These are phyloP conservation scores for Erebia palarica DNA, from an alignment of 2,888 invertebrate species.

Conservation along the genomic window DNA sequence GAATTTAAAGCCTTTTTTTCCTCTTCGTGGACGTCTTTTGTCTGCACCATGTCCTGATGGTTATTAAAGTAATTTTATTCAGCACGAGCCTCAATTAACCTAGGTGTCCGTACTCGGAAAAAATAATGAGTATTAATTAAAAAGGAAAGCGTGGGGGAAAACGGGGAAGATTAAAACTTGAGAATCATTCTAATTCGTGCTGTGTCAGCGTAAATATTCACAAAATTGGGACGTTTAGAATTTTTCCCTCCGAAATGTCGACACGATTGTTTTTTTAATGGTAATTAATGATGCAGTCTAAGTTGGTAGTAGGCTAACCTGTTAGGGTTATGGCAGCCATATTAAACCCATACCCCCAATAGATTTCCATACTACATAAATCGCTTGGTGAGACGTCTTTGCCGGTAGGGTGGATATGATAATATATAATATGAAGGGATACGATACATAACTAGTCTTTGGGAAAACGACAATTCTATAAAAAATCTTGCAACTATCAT, in stretches of 20 bases:
- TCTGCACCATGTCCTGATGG: neutral
- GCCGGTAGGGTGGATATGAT: no score
- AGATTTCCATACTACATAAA: no score
- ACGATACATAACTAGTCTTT: no score
- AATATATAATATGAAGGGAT: no score
- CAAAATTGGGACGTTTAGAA: conserved; percentile 18
- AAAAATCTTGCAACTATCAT: no score
- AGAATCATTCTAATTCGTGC: conserved; percentile 36
- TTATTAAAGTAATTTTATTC: conserved; percentile 20
- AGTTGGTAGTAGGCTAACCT: no score
- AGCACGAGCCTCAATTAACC: conserved; percentile 33
- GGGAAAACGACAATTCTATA: no score
- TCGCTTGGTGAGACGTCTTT: no score
- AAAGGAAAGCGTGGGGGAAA: conserved; percentile 39
- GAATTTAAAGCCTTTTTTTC: neutral
- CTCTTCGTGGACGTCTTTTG: conserved; percentile 1
- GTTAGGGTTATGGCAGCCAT: no score
- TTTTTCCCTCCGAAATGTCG: neutral
- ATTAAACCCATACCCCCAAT: no score
- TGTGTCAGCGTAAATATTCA: conserved; percentile 10
- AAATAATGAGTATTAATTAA: conserved; percentile 45
- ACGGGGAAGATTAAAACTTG: conserved; percentile 40
- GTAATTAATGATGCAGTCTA: no score
- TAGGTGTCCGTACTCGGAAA: conserved; percentile 29
- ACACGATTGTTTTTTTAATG: neutral